Evolutionary conservation across 2,797 vertebrate genomes (phyloP), one percentile per base, ranked within the genome.

Genomic region (Chloroceryle inda): DNA sequence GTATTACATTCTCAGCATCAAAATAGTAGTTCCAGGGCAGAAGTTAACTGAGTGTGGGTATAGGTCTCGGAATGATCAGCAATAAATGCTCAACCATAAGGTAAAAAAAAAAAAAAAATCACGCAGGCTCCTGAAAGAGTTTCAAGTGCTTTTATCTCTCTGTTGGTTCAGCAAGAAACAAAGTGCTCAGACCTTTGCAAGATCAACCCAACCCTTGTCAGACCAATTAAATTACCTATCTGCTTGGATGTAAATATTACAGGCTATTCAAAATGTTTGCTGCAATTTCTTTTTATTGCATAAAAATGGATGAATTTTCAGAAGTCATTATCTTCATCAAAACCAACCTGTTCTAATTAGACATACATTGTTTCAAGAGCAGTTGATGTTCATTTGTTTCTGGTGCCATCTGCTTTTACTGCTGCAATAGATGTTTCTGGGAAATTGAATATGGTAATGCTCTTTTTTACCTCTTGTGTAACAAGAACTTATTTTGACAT

Each of bases 401-500:
- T 88, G 53, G 31, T 89, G 93, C 96, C 94, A 95, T 95, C 95
- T 96, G 91, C 71, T 95, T 96, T 91, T 93, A 74, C 73, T 91
- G 79, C 95, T 64, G 27, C 63, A 37, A 45, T 66, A 95, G 76
- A 74, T 15, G 26, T 89, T 95, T 88, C 88, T 91, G 75, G 90
- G 86, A 93, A 96, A 97, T 96, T 94, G 92, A 78, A 80, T 96
- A 88, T 87, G 95, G 71, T 93, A 94, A 89, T 91, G 67, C 42
- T 93, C 67, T 52, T 63, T 89, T 81, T 67, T 38, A 67, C 40
- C 44, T 42, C 64, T 88, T 50, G 76, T 56, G 59, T 37, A 82
- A 72, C 38, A 87, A 42, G 44, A 93, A 49, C 31, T 56, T 67
- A 26, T 40, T 93, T 92, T 85, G 78, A 72, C 11, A 10, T 38